Base-by-base conservation (phyloP, 30 jellyfish, hydroid and myxozoan genomes). In the Clytia hemisphaerica region DNA sequence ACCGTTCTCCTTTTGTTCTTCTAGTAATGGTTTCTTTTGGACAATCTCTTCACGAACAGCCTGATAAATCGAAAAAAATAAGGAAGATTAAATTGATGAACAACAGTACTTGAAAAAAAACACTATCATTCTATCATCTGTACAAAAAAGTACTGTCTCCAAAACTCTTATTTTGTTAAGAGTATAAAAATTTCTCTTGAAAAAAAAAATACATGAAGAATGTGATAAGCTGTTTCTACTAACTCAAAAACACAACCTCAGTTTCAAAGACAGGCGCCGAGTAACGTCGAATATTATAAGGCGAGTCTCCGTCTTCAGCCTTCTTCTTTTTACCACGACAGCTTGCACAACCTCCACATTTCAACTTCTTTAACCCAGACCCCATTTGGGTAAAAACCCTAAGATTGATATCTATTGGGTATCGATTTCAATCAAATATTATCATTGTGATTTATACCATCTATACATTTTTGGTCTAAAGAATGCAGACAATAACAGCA, bases 21-120 rank as follows among this genome's bases (percentile, higher is more conserved):
- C 82, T 1, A 89, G 92, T 4, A 71, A 70, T 21, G 93, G 85
- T 42, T 65, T 70, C 73, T 54, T 60, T 29, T 53, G 32, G n/a
- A 71, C 55, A 22, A 80, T 51, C 4, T 82, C 94, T 22, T 81
- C 94, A 63, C 82, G 98, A 4, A 75, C 83, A 27, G 67, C 93
- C 98, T 89, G 36, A 4, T 44, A 46, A n/a, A 29, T 15, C 28
- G 22, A 54, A 37, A 12, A 60, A 27, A 3, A 30, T n/a, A 46
- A 46, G 14, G 53, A 40, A 40, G 53, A 40, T 10, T 40, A 30
- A 46, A 27, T 46, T 26, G 60, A 30, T n/a, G 24, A 4, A 30
- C 18, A 46, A 9, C 24, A 9, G 60, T 30, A n/a, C 5, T 2
- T 2, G 24, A 9, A 9, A 30, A 46, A 27, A 46, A 46, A n/a